A percentile compares a stretch with the other conserved stretches of the same genome.
Evolutionary conservation across 2,888 invertebrate species (phyloP).

Genomic region (Macrosiphum euphorbiae): DNA sequence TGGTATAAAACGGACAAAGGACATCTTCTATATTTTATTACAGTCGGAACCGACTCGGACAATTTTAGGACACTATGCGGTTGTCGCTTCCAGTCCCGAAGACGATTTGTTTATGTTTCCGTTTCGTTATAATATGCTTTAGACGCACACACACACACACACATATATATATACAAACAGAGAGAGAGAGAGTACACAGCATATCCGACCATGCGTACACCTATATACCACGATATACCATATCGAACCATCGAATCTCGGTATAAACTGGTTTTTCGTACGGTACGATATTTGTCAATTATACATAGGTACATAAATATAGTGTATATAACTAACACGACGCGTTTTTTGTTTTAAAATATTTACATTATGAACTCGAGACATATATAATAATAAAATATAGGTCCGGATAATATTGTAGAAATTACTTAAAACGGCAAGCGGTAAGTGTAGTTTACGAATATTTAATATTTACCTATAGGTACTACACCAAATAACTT

Average conservation of each 20-base stretch:
- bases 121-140: neutral
- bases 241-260: neutral
- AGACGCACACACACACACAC: neutral
- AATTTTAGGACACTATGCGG: neutral
- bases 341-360: too few relatives aligned
- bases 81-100: neutral
- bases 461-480: too few relatives aligned
- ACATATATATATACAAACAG: neutral
- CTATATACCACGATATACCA: neutral
- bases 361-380: too few relatives aligned
- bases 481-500: too few relatives aligned
- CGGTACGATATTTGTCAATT: neutral
- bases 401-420: too few relatives aligned
- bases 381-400: too few relatives aligned
- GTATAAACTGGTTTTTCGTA: neutral
- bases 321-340: too few relatives aligned
- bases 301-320: neutral
- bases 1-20: neutral
- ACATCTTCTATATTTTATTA: neutral
- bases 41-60: neutral
- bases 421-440: too few relatives aligned
- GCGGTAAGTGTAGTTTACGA: too few relatives aligned
- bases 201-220: neutral
- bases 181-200: neutral
- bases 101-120: constrained; percentile 54